phyloP scores from a whole-genome alignment of 2,888 invertebrate species.

The Mesorhabditis sp. region DNA sequence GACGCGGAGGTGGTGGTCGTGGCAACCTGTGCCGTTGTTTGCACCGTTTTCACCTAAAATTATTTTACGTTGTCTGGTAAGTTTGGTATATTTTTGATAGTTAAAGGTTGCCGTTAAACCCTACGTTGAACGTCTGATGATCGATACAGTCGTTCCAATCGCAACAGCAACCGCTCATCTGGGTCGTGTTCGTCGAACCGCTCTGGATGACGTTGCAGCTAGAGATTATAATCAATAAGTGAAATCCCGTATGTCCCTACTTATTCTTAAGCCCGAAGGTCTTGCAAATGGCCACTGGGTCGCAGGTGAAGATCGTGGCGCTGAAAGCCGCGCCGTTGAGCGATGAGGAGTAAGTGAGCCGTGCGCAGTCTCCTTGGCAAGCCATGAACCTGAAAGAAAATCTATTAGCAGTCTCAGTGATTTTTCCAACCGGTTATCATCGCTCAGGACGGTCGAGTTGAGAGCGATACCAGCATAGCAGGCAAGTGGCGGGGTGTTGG shows the following conservation, averaged over 20 bases:
- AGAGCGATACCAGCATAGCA: constrained; percentile 28
- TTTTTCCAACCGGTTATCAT: neutral
- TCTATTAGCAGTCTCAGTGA: too few species aligned
- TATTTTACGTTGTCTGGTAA: too few species aligned
- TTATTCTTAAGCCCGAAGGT: constrained; percentile 23
- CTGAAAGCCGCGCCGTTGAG: constrained; percentile 17
- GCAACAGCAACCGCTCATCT: constrained; percentile 31
- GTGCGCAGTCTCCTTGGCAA: constrained; percentile 33
- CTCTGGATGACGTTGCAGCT: too few species aligned
- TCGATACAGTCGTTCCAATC: constrained; percentile 18
- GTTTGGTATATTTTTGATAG: too few species aligned
- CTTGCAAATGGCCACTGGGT: constrained; percentile 22
- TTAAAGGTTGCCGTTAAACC: too few species aligned
- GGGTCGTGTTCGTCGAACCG: too few species aligned
- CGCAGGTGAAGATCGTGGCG: constrained; percentile 28
- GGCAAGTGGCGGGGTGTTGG: constrained; percentile 23
- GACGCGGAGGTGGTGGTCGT: too few species aligned
- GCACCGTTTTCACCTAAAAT: too few species aligned
- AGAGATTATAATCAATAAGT: too few species aligned
- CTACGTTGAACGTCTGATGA: neutral
- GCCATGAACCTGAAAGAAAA: neutral
- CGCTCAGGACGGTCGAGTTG: constrained; percentile 9
- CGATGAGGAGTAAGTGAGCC: constrained; percentile 20
- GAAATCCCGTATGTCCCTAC: neutral
- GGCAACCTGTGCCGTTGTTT: too few species aligned